Base-by-base conservation (phyloP, 2,113 vertebrate species). In the Chamaetylas fuelleborni region DNA sequence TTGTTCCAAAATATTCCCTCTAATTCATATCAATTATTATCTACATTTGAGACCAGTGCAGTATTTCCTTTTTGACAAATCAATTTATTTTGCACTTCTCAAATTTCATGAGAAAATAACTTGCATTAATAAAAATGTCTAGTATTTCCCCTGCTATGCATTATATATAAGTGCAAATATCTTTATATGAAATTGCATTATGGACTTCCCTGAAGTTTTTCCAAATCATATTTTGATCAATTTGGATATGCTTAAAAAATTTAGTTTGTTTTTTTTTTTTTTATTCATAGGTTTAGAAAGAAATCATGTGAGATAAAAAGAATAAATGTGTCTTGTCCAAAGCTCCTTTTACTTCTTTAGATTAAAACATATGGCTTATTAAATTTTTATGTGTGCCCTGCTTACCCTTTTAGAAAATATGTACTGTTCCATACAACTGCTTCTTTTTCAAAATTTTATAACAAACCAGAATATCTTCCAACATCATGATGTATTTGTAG, bases 391-490 rank as follows among this genome's bases (percentile, higher is more conserved):
- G 40, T 57, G 12, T 72, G 24, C 23, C 36, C 82, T 95, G 36
- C 62, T 93, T 92, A 77, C 31, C 70, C 25, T 80, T 89, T 91
- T 56, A 95, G 53, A 90, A 95, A 96, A 82, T 40, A 87, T 20
- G 14, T 91, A 70, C 29, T 19, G 9, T 70, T 94, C 50, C 29
- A 61, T 56, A 33, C 7, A 88, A 38, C 33, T 93, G 29, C 62
- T 56, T 86, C 14, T 56, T 43, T 95, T 91, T 56, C 31, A 80
- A 60, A 91, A 72, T 77, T 79, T 84, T 79, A 17, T 73, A 85
- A 69, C 23, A 65, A 90, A 66, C 15, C 64, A 40, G 19, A 26
- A 43, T 93, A 77, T 43, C 8, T 66, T 82, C n/a, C 28, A 78
- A 22, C 40, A 74, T 81, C n/a, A 50, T 56, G 4, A 86, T 81